phyloP scores from a whole-genome alignment of 53 echinoderm and acorn worm species.

The Temnopleurus reevesii region DNA sequence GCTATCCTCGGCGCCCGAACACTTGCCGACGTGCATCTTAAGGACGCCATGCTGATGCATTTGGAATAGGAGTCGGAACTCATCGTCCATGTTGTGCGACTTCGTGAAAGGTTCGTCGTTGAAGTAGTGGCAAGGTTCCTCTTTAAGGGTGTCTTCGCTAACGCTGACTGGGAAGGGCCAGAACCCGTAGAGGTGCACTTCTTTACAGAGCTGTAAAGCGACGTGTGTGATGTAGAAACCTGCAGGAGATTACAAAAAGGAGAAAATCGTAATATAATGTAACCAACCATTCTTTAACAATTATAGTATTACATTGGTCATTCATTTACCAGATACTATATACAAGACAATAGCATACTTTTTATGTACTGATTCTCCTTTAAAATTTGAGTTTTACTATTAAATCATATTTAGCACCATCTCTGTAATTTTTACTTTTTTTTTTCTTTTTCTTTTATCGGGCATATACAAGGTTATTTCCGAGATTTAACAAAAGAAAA shows the following conservation, averaged over 20 bases:
- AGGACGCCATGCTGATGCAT: constrained; percentile 58
- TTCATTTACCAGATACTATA: too few species aligned
- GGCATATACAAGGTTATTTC: too few species aligned
- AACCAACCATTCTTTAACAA: too few species aligned
- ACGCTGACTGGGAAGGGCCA: constrained; percentile 63
- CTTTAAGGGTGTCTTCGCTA: not conserved
- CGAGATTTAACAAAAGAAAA: too few species aligned
- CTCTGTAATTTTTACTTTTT: too few species aligned
- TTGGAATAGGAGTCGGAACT: constrained; percentile 60
- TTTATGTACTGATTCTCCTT: too few species aligned
- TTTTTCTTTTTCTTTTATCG: too few species aligned
- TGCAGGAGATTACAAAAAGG: not conserved
- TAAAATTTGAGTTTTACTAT: too few species aligned
- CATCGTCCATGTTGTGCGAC: constrained; percentile 59
- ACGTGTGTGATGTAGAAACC: constrained; percentile 61
- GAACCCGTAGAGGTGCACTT: constrained; percentile 63
- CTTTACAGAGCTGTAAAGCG: constrained; percentile 47
- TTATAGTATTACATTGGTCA: too few species aligned
- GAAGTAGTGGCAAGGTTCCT: constrained; percentile 63
- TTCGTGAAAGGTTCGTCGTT: constrained; percentile 35
- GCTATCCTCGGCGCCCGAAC: not conserved
- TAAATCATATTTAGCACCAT: too few species aligned
- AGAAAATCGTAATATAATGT: too few species aligned
- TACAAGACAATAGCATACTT: too few species aligned
- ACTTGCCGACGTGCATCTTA: constrained; percentile 34